These are phyloP conservation scores for Epistrophe grossulariae DNA, from an alignment of 2,888 invertebrate genomes.

Conservation along the genomic window DNA sequence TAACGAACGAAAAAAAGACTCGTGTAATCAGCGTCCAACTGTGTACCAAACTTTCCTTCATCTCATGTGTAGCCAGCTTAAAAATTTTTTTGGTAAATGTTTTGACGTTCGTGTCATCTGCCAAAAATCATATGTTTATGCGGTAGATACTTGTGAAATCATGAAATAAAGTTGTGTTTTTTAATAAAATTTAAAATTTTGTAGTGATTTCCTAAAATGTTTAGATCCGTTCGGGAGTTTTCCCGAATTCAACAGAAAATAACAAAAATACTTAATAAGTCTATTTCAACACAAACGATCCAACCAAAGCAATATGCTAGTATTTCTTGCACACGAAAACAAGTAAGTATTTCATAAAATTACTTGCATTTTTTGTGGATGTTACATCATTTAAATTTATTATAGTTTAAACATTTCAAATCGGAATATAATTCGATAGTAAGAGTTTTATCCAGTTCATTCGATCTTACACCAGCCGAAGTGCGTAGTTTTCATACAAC, in stretches of 20 bases:
- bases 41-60: background rate
- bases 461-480: conserved; percentile 78
- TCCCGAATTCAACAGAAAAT: conserved; percentile 46
- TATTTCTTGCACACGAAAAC: conserved; percentile 49
- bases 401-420: conserved; percentile 79
- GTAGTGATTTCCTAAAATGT: conserved; percentile 45
- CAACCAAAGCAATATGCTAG: conserved; percentile 11
- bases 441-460: conserved; percentile 80
- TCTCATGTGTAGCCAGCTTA: background rate
- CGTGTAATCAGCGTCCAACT: too few relatives aligned
- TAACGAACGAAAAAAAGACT: too few relatives aligned
- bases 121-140: conserved; percentile 57
- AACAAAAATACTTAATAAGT: conserved; percentile 40
- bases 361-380: background rate
- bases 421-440: conserved; percentile 81
- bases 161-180: conserved; percentile 51
- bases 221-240: conserved; percentile 41
- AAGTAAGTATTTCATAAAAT: conserved; percentile 58
- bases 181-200: background rate
- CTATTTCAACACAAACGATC: conserved; percentile 31
- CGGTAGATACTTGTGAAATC: conserved; percentile 39
- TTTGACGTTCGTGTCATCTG: conserved; percentile 1
- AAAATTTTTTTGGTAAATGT: background rate
- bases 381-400: conserved; percentile 62
- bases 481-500: conserved; percentile 78